Evolutionary conservation across 2,888 invertebrate genomes (phyloP).

Genomic region (Limnephilus rhombicus): DNA sequence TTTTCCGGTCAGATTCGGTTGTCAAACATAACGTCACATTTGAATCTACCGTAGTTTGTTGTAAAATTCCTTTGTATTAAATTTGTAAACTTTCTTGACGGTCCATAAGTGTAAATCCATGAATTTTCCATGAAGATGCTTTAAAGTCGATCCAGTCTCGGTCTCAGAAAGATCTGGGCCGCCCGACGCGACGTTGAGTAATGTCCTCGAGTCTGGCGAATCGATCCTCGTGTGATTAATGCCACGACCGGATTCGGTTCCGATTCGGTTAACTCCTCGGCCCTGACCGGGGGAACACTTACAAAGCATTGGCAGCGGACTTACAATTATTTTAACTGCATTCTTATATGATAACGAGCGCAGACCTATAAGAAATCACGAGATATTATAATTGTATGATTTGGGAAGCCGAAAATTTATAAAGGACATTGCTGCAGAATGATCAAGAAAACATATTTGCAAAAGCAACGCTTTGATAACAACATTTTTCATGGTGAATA

Average conservation of each 20-base stretch:
- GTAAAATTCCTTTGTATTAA: too few relatives aligned
- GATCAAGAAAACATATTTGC: too few relatives aligned
- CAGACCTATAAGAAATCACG: too few relatives aligned
- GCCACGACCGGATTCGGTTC: constrained; percentile 44
- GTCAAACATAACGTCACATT: too few relatives aligned
- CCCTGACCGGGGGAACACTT: constrained; percentile 23
- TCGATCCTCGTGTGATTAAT: constrained; percentile 65
- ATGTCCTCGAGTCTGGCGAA: constrained; percentile 50
- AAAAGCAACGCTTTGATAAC: too few relatives aligned
- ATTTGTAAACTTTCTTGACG: too few relatives aligned
- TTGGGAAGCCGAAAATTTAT: too few relatives aligned
- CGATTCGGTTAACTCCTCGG: constrained; percentile 45
- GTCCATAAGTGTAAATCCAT: background rate
- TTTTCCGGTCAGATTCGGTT: too few relatives aligned
- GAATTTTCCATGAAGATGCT: constrained; percentile 35
- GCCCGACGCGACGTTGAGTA: constrained; percentile 51
- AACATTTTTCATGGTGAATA: too few relatives aligned
- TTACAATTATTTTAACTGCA: background rate
- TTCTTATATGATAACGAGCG: background rate
- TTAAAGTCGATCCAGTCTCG: constrained; percentile 19
- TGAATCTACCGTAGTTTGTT: too few relatives aligned
- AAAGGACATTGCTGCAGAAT: too few relatives aligned
- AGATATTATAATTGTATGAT: too few relatives aligned
- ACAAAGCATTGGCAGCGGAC: background rate
- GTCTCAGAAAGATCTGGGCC: constrained; percentile 47